Evolutionary conservation across 1,140 invertebrate species (phyloP), one percentile per base, ranked within the genome.

Genomic region (Tetramorium parvispinum): DNA sequence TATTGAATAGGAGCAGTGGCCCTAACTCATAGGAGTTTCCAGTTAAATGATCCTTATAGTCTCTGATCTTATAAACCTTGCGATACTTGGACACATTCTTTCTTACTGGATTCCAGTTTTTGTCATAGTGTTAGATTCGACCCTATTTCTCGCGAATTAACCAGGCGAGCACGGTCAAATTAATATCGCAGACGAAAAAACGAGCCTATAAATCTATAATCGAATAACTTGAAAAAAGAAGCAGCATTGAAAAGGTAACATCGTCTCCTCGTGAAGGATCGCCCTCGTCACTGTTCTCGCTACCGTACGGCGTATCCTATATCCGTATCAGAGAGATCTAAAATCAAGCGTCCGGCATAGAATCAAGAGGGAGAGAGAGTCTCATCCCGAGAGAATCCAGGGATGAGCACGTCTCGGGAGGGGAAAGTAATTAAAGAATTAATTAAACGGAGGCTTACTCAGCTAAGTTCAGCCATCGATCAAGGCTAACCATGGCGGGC

Each of bases 361-460:
- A 79, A 61, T 53, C 70, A 24, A 63, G 40, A 51, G 81, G 46
- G 37, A 55, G 61, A 51, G 81, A 57, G 37, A 43, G 61, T 78
- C 49, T 81, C 61, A 43, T 70, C 65, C 5, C 37, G 49, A 13
- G 46, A 46, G 59, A 53, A 24, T 55, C 55, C 46, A 32, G 79
- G 10, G 79, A 57, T 37, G 75, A 77, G 75, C 51, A 55, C 71
- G 83, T 49, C 51, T 55, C 32, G 85, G 46, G 77, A 77, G 68
- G 86, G 88, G 85, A 91, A 92, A 91, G 91, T 93, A 93, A 93
- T 93, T 93, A 93, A 93, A 91, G 91, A 93, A 93, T 93, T 93
- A 93, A 93, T 93, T 93, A 92, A 93, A 92, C 86, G 85, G 91
- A 91, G 91, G 92, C 89, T 93, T 93, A 93, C 91, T 93, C 92